Percentiles rank a stretch among this genome's conserved stretches.
phyloP scores from a whole-genome alignment of 2,888 invertebrate species.

The Neoitamus cyanurus region DNA sequence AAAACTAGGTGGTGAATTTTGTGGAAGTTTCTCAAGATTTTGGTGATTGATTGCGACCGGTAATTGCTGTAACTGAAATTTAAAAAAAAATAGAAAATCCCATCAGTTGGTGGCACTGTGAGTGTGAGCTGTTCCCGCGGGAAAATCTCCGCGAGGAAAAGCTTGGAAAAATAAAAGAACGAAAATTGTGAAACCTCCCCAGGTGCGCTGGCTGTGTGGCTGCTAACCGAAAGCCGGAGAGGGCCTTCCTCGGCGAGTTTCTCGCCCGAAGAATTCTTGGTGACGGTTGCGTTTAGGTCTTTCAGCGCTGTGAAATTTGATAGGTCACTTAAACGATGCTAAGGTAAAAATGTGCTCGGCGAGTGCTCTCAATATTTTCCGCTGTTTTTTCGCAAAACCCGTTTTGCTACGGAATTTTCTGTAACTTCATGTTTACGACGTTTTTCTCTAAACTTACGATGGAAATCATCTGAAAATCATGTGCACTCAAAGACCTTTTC shows the following conservation, averaged over 20 bases:
- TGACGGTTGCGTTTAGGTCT: constrained; percentile 37
- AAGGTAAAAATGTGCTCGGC: constrained; percentile 32
- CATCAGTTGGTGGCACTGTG: not conserved
- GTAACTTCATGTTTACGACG: not conserved
- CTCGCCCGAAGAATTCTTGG: constrained; percentile 27
- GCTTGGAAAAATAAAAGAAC: not conserved
- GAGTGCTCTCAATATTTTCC: constrained; percentile 40
- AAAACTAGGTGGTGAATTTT: not conserved
- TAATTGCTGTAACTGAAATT: not conserved
- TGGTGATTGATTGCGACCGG: not conserved
- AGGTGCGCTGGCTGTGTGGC: not conserved
- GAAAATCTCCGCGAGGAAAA: not conserved
- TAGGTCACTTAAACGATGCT: constrained; percentile 21
- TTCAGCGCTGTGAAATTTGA: constrained; percentile 25
- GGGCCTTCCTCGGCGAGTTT: not conserved
- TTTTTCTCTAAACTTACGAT: not conserved
- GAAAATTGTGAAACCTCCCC: not conserved
- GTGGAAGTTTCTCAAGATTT: not conserved
- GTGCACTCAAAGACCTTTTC: not conserved
- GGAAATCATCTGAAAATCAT: not conserved
- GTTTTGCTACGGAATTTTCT: not conserved
- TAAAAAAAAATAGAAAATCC: not conserved
- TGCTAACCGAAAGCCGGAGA: not conserved
- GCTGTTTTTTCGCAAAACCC: constrained; percentile 24
- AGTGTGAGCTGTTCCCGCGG: not conserved